Evolutionary conservation across 1,140 invertebrate genomes (phyloP).

Genomic region (Drosophila obscura): DNA sequence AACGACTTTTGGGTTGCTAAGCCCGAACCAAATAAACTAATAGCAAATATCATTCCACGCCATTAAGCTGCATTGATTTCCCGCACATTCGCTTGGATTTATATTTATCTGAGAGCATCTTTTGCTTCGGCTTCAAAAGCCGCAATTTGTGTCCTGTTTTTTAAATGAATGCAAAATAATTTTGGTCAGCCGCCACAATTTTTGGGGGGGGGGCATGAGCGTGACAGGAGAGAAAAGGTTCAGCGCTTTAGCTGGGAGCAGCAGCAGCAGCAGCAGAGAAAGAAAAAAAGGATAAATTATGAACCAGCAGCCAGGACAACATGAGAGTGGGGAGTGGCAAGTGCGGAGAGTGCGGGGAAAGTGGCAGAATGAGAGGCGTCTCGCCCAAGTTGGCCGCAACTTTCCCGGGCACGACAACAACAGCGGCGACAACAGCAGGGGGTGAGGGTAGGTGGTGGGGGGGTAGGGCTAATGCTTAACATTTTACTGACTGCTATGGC

Average conservation of each 20-base stretch:
- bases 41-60: too few relatives aligned
- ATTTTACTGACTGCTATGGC: conserved; percentile 15
- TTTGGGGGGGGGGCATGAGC: conserved; percentile 41
- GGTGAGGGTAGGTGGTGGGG: too few relatives aligned
- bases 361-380: conserved; percentile 2
- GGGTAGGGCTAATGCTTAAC: conserved; percentile 26
- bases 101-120: too few relatives aligned
- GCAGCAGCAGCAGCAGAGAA: too few relatives aligned
- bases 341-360: too few relatives aligned
- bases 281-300: conserved; percentile 54
- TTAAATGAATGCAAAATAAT: conserved; percentile 51
- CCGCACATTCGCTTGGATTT: too few relatives aligned
- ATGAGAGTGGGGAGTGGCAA: background rate
- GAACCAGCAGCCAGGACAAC: conserved; percentile 33
- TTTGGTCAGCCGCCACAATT: conserved; percentile 77
- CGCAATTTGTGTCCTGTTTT: background rate
- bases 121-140: too few relatives aligned
- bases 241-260: too few relatives aligned
- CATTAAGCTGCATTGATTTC: too few relatives aligned
- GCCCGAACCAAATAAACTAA: too few relatives aligned
- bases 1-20: too few relatives aligned
- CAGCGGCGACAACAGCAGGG: conserved; percentile 1
- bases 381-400: conserved; percentile 33
- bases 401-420: conserved; percentile 39
- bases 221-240: conserved; percentile 43